Conservation (phyloP, 2,888 invertebrate species). For the Acleris literana region DNA sequence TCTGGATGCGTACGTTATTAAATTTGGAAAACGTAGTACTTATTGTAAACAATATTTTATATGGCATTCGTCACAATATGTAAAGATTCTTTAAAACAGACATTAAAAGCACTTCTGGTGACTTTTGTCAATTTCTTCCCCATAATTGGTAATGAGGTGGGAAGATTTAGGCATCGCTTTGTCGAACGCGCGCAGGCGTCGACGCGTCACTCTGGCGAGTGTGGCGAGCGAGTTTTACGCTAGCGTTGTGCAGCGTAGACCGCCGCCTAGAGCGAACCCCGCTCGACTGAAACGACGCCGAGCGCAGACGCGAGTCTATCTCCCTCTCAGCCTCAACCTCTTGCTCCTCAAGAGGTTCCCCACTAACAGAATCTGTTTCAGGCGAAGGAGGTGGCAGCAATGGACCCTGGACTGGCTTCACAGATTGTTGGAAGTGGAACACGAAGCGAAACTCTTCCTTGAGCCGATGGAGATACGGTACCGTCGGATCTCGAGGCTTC, state of each 20-base stretch:
- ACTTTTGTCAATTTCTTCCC: no score
- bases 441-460: slow-evolving; percentile 71
- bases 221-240: slow-evolving; percentile 25
- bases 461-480: slow-evolving; percentile 54
- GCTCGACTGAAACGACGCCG: slow-evolving; percentile 21
- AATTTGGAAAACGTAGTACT: no score
- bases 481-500: slow-evolving; percentile 51
- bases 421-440: slow-evolving; percentile 67
- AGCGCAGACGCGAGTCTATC: slow-evolving; percentile 21
- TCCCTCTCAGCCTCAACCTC: slow-evolving; percentile 7
- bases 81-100: no score
- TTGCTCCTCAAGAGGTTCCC: slow-evolving; percentile 21
- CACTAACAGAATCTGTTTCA: slow-evolving; percentile 5
- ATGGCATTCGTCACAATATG: no score
- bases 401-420: slow-evolving; percentile 63
- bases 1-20: no score
- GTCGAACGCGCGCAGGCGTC: background rate
- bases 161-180: background rate
- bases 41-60: no score
- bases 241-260: slow-evolving; percentile 25
- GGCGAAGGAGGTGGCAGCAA: slow-evolving; percentile 41
- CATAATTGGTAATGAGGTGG: background rate
- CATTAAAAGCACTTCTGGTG: no score
- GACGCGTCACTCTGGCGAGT: slow-evolving; percentile 3
- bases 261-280: slow-evolving; percentile 15